phyloP scores from a whole-genome alignment of 2,797 vertebrate species.

The Otolemur crassicaudatus region DNA sequence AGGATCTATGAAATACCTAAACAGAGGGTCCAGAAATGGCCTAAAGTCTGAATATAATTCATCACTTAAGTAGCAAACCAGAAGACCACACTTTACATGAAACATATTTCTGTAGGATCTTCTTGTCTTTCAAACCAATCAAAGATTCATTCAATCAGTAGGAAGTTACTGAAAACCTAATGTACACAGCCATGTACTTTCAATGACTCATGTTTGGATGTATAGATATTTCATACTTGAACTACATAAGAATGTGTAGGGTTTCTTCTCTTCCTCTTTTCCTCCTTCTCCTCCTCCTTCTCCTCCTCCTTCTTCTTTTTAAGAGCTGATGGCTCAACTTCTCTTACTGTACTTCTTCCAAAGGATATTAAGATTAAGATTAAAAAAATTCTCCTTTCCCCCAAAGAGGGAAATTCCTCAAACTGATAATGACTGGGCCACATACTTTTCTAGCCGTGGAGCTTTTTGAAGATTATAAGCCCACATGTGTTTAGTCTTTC shows the following conservation, averaged over 20 bases:
- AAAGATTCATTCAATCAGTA: not conserved
- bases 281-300: too few relatives aligned
- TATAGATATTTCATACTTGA: not conserved
- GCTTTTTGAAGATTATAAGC: not conserved
- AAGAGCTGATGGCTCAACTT: not conserved
- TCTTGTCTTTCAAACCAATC: slow-evolving; percentile 28
- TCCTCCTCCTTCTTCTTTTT: not conserved
- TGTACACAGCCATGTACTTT: not conserved
- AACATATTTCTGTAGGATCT: not conserved
- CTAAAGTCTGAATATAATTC: slow-evolving; percentile 34
- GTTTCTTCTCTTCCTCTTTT: not conserved
- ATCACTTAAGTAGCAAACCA: not conserved
- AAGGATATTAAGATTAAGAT: not conserved
- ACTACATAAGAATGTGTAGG: not conserved
- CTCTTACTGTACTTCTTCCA: not conserved
- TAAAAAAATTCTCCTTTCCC: not conserved
- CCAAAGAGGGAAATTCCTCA: not conserved
- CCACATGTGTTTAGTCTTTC: not conserved
- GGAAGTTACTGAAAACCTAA: not conserved
- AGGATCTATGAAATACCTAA: not conserved
- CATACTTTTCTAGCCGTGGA: not conserved
- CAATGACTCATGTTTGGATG: not conserved
- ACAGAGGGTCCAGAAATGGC: slow-evolving; percentile 1
- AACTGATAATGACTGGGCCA: slow-evolving; percentile 5
- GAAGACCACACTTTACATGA: not conserved